These are phyloP conservation scores for Leptinotarsa rubiginosa DNA, from an alignment of 2,888 invertebrate species.

Conservation along the genomic window DNA sequence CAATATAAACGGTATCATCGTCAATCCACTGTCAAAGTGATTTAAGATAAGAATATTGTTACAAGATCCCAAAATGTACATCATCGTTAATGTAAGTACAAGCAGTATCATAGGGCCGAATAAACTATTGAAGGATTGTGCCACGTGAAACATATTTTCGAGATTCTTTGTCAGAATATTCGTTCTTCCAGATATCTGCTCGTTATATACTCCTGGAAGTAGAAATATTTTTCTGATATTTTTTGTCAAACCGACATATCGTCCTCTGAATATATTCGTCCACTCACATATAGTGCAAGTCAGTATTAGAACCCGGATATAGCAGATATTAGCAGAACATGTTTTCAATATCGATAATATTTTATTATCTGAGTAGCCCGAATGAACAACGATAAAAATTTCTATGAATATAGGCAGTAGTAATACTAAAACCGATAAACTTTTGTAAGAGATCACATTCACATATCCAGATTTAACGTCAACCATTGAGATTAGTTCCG, in stretches of 20 bases:
- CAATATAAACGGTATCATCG: not conserved
- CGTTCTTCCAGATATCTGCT: not conserved
- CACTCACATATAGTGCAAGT: not conserved
- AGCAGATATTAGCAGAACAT: not conserved
- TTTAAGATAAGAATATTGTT: not conserved
- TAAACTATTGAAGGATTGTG: not conserved
- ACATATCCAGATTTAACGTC: not conserved
- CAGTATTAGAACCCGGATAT: not conserved
- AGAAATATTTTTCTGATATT: not conserved
- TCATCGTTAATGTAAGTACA: not conserved
- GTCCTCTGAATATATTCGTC: not conserved
- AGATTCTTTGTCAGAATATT: not conserved
- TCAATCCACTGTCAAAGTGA: not conserved
- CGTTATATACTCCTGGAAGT: not conserved
- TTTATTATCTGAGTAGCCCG: too few species aligned
- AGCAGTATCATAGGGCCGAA: not conserved
- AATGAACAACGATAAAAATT: too few species aligned
- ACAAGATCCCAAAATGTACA: not conserved
- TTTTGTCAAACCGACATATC: not conserved
- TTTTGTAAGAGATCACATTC: not conserved
- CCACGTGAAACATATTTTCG: not conserved
- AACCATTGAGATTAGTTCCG: not conserved
- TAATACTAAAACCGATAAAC: not conserved
- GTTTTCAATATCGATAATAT: not conserved
- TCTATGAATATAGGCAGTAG: not conserved